phyloP scores from a whole-genome alignment of 2,797 vertebrate species.

The Morelia viridis region DNA sequence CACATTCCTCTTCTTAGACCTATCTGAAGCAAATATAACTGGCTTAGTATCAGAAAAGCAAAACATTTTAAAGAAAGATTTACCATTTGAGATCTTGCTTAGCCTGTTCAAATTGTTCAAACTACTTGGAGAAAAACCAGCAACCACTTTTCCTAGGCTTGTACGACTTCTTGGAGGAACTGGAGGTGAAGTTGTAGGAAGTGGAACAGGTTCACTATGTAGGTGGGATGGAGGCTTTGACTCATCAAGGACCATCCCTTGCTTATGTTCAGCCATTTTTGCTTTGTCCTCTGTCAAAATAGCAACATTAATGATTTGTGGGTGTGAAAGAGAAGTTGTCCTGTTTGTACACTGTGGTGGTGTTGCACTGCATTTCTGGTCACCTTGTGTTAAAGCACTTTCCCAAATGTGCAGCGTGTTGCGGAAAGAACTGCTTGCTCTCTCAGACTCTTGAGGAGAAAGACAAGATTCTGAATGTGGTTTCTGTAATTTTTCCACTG shows the following conservation, averaged over 20 bases:
- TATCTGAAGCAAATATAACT: background rate
- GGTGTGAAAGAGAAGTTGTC: background rate
- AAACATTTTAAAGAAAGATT: background rate
- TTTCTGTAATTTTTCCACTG: constrained; percentile 13
- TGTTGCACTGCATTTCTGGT: background rate
- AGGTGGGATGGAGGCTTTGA: background rate
- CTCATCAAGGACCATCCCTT: background rate
- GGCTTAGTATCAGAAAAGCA: background rate
- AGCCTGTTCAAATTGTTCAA: fast-evolving
- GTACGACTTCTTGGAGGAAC: constrained; percentile 7
- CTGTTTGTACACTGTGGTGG: background rate
- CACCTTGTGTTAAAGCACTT: constrained; percentile 43
- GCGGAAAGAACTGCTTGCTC: constrained; percentile 41
- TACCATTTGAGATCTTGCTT: constrained; percentile 46
- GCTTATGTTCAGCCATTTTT: background rate
- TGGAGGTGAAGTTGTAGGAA: background rate
- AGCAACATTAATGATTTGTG: fast-evolving
- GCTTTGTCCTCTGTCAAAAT: fast-evolving
- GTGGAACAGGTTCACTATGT: fast-evolving
- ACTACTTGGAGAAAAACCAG: fast-evolving
- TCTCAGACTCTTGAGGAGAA: background rate
- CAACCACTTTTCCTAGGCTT: background rate
- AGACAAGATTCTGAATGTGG: background rate
- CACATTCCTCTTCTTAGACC: background rate
- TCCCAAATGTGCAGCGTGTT: constrained; percentile 66